phyloP scores from a whole-genome alignment of 2,113 vertebrate genomes.

The Pangasianodon hypophthalmus region DNA sequence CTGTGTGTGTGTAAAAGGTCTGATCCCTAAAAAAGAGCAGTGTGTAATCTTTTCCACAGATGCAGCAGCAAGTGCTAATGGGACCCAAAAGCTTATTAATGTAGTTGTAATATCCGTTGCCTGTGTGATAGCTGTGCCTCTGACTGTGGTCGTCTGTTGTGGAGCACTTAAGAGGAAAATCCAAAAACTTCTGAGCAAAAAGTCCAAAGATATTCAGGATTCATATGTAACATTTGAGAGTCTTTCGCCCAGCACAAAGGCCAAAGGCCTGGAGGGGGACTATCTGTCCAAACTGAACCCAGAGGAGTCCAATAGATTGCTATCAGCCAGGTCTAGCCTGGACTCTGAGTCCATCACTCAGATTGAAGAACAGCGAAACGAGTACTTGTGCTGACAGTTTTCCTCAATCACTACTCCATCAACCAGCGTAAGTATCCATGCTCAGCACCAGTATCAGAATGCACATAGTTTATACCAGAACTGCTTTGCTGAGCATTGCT shows the following conservation, averaged over 20 bases:
- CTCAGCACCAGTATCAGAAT: slow-evolving; percentile 45
- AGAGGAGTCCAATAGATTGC: slow-evolving; percentile 87
- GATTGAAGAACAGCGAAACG: slow-evolving; percentile 82
- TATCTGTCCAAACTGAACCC: slow-evolving; percentile 82
- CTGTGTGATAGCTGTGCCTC: slow-evolving; percentile 87
- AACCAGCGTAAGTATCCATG: slow-evolving; percentile 59
- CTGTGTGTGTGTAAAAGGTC: slow-evolving; percentile 86
- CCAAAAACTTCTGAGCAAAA: slow-evolving; percentile 78
- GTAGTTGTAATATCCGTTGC: slow-evolving; percentile 94
- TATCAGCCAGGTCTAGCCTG: slow-evolving; percentile 87
- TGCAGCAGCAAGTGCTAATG: slow-evolving; percentile 84
- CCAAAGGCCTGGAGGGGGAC: slow-evolving; percentile 81
- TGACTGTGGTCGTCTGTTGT: slow-evolving; percentile 90
- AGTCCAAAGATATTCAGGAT: slow-evolving; percentile 82
- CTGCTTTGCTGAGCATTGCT: slow-evolving; percentile 37
- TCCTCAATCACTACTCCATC: slow-evolving; percentile 70
- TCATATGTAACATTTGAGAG: slow-evolving; percentile 91
- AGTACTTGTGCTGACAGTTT: slow-evolving; percentile 91
- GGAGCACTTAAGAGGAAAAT: slow-evolving; percentile 87
- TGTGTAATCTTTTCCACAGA: slow-evolving; percentile 96
- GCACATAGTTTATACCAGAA: slow-evolving; percentile 49
- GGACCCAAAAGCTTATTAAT: slow-evolving; percentile 93
- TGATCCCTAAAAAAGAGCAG: slow-evolving; percentile 90
- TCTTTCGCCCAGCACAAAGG: slow-evolving; percentile 80
- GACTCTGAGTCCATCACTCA: slow-evolving; percentile 85